A percentile compares a stretch with the other conserved stretches of the same genome.
Evolutionary conservation across 2,888 invertebrate genomes (phyloP).

Genomic region (Cataglyphis rosenhaueri): DNA sequence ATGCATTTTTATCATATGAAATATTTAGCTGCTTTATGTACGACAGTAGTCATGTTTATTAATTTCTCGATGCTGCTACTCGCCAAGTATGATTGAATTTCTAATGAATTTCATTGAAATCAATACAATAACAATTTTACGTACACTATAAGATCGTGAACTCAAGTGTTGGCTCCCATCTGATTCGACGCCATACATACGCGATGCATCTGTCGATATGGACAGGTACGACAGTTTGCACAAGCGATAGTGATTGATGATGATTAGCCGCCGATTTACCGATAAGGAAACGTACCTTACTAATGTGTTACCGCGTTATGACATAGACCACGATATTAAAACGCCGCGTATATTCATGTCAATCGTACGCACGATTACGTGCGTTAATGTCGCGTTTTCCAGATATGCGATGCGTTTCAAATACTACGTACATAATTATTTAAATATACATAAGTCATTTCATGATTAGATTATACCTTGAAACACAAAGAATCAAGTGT

Average conservation of each 20-base stretch:
- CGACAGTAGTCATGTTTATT: not conserved
- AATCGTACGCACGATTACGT: constrained; percentile 70
- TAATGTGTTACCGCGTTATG: constrained; percentile 76
- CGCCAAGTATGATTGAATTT: not conserved
- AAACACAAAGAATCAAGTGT: not conserved
- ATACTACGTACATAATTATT: not conserved
- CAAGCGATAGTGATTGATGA: constrained; percentile 84
- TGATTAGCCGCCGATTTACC: constrained; percentile 84
- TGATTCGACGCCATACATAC: constrained; percentile 34
- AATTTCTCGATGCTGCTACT: not conserved
- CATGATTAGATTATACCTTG: not conserved
- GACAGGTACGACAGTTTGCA: constrained; percentile 72
- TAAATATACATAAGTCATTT: not conserved
- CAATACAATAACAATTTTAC: constrained; percentile 7
- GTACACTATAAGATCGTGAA: constrained; percentile 63
- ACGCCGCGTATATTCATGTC: constrained; percentile 79
- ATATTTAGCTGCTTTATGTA: not conserved
- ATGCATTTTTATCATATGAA: not conserved
- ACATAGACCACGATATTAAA: constrained; percentile 80
- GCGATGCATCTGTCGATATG: constrained; percentile 58
- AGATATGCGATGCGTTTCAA: not conserved
- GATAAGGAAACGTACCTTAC: constrained; percentile 83
- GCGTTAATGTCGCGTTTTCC: constrained; percentile 14
- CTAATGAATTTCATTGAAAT: constrained; percentile 27
- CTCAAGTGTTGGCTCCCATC: constrained; percentile 54